Evolutionary conservation across 2,797 vertebrate species (phyloP).

Genomic region (Cheirogaleus major): DNA sequence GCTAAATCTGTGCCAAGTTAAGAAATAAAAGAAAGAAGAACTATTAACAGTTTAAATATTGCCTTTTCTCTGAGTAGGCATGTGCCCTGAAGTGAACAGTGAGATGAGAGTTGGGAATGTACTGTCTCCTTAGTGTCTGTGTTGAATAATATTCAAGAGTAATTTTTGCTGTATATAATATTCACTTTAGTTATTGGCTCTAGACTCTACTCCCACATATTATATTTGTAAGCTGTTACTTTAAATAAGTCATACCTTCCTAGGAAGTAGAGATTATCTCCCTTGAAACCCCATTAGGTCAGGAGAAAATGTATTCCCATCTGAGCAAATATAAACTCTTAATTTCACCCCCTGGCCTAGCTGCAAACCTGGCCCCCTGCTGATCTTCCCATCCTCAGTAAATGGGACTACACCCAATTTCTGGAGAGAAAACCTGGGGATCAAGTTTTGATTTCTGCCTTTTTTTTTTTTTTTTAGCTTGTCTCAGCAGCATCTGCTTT

Average conservation of each 20-base stretch:
- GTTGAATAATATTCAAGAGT: neutral
- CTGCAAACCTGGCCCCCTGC: neutral
- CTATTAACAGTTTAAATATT: neutral
- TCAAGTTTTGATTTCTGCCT: neutral
- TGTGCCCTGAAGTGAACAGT: neutral
- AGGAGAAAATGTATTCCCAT: neutral
- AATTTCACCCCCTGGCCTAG: neutral
- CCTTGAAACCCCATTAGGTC: neutral
- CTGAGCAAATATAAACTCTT: neutral
- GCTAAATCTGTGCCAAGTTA: neutral
- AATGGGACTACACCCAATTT: neutral
- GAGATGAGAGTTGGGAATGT: neutral
- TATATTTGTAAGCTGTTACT: neutral
- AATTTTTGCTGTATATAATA: neutral
- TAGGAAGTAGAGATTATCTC: neutral
- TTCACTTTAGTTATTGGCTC: neutral
- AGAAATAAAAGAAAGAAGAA: neutral
- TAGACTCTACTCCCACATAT: neutral
- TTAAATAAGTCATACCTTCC: neutral
- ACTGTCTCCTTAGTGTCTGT: neutral
- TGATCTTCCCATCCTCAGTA: neutral
- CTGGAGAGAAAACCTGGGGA: neutral
- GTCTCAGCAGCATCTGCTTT: neutral
- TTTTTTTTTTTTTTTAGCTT: neutral
- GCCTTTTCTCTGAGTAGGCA: neutral